phyloP scores from a whole-genome alignment of 2,797 vertebrate species.

The Fistularia tabacaria region DNA sequence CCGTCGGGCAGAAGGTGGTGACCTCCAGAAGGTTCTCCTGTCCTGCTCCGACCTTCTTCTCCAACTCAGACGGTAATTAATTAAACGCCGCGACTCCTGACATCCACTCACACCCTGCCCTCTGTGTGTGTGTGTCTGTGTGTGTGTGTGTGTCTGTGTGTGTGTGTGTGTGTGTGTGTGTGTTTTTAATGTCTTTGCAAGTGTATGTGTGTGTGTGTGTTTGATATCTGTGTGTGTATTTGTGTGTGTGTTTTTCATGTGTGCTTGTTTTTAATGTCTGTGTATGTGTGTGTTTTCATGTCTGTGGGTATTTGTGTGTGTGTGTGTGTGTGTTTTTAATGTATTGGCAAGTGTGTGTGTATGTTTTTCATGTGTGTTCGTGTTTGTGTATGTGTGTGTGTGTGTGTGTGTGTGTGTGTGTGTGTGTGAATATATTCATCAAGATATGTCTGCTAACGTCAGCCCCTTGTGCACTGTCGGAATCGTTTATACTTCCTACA shows the following conservation, averaged over 20 bases:
- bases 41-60: conserved; percentile 68
- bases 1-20: conserved; percentile 3
- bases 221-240: neutral
- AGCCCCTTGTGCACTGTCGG: too few species aligned
- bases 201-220: neutral
- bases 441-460: too few species aligned
- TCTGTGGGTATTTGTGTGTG: too few species aligned
- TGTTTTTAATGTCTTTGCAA: too few species aligned
- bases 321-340: too few species aligned
- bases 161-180: too few species aligned
- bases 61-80: conserved; percentile 73
- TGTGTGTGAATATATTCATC: too few species aligned
- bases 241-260: neutral
- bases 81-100: conserved; percentile 72
- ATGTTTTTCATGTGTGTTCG: neutral
- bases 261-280: too few species aligned
- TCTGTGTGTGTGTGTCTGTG: too few species aligned
- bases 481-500: too few species aligned
- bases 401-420: neutral
- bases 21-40: conserved; percentile 63
- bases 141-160: too few species aligned
- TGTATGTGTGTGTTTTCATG: too few species aligned
- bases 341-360: neutral
- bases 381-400: neutral
- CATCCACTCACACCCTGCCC: neutral